Evolutionary conservation across 2,797 vertebrate genomes (phyloP), one percentile per base, ranked within the genome.

Genomic region (Chaunax sp.): DNA sequence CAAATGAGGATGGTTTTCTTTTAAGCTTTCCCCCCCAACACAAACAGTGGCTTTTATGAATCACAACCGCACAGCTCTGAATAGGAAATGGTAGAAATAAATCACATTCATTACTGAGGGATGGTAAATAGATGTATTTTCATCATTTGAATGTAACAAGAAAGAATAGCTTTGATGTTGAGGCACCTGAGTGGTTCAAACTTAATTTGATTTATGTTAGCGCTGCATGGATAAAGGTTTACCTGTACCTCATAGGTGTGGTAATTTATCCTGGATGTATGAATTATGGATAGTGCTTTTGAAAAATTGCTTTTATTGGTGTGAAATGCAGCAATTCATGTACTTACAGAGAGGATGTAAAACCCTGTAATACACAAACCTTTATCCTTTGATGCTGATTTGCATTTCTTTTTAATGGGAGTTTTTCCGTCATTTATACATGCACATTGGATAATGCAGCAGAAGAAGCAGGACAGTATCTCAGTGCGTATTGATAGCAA

Each of bases 1-100:
- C 51, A 85, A 84, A 91, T 89, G 75, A 89, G 75, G 78, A 90
- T 75, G 65, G 73, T 87, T 88, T 75, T 81, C 80, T 70, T 78
- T 77, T 79, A 52, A 67, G 77, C 16, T 15, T 13, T 53, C 47
- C 59, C 69, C 60, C 53, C 54, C 69, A 74, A 75, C 68, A 81
- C 60, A 82, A 85, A 81, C 63, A 64, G 37, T 22, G 26, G 61
- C 67, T 84, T 35, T 83, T 80, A 76, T 80, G 77, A 83, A 77
- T 76, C 74, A 67, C 80, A 78, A 41, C 51, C 11, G 4, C 65
- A 56, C n/a, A 4, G 47, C 41, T 66, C 58, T 78, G 79, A 84
- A 84, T 69, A 71, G 62, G 62, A 73, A 74, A 49, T 35, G 46
- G 78, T 49, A 26, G 57, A 82, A 75, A 75, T 85, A 87, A 81